Evolutionary conservation across 2,113 vertebrate genomes (phyloP).

Genomic region (Pangasianodon hypophthalmus): DNA sequence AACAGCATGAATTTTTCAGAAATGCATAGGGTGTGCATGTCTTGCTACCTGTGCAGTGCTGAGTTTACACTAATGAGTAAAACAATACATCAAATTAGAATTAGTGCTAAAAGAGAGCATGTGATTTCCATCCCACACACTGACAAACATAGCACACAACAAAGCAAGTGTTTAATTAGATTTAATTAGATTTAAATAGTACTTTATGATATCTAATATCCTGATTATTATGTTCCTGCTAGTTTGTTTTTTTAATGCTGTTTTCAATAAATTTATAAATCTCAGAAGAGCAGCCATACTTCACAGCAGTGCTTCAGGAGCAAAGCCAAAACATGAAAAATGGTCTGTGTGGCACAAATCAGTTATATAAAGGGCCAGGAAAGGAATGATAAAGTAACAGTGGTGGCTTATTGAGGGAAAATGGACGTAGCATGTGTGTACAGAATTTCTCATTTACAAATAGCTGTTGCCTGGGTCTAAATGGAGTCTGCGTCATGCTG

Average conservation of each 20-base stretch:
- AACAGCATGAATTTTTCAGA: not conserved
- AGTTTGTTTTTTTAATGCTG: not conserved
- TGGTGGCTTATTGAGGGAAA: not conserved
- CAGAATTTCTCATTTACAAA: conserved; percentile 3
- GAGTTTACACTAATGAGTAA: not conserved
- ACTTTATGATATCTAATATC: not conserved
- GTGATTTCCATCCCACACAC: not conserved
- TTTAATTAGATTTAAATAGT: not conserved
- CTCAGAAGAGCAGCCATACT: not conserved
- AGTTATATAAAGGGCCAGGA: not conserved
- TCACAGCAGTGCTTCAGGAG: not conserved
- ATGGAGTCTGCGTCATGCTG: conserved; percentile 2
- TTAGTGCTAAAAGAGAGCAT: not conserved
- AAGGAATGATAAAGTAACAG: not conserved
- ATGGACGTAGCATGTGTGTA: not conserved
- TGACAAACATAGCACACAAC: not conserved
- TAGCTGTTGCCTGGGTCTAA: conserved; percentile 10
- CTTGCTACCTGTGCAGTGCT: not conserved
- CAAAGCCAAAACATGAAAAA: not conserved
- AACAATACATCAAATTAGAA: not conserved
- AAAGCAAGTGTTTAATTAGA: not conserved
- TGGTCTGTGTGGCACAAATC: not conserved
- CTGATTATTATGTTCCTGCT: not conserved
- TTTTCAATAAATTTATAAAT: not conserved
- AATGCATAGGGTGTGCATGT: not conserved